phyloP scores from a whole-genome alignment of 2,888 invertebrate genomes.

The Harpagoxenus sublaevis region DNA sequence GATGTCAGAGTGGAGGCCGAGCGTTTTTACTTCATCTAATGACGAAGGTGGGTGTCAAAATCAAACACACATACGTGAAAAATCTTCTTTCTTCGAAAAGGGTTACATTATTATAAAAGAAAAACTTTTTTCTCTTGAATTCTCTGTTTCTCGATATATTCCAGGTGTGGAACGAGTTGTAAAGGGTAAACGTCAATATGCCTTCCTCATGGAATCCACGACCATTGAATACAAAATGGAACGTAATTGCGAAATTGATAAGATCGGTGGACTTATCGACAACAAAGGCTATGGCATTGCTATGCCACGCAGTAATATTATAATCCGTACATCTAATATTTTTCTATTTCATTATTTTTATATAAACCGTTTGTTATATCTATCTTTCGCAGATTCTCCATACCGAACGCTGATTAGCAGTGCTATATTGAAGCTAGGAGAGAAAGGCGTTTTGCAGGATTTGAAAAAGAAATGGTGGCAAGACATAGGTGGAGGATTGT shows the following conservation, averaged over 20 bases:
- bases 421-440: constrained; percentile 96
- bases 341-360: not conserved
- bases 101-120: not conserved
- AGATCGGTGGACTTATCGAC: constrained; percentile 96
- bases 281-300: constrained; percentile 98
- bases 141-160: not conserved
- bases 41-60: constrained; percentile 89
- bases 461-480: constrained; percentile 98
- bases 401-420: constrained; percentile 94
- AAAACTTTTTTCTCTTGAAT: not conserved
- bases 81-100: not conserved
- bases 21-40: constrained; percentile 95
- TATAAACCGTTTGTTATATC: not conserved
- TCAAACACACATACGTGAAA: not conserved
- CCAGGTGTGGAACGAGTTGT: constrained; percentile 92
- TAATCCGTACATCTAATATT: not conserved
- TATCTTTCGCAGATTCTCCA: constrained; percentile 89
- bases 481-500: constrained; percentile 89
- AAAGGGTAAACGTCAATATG: constrained; percentile 95
- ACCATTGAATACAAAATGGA: constrained; percentile 98
- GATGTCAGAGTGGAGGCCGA: constrained; percentile 94
- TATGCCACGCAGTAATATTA: constrained; percentile 92
- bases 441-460: constrained; percentile 92
- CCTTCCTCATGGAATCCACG: constrained; percentile 99
- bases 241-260: constrained; percentile 95